Conservation (phyloP, 2,888 invertebrate species). For the Mellilla xanthometata region DNA sequence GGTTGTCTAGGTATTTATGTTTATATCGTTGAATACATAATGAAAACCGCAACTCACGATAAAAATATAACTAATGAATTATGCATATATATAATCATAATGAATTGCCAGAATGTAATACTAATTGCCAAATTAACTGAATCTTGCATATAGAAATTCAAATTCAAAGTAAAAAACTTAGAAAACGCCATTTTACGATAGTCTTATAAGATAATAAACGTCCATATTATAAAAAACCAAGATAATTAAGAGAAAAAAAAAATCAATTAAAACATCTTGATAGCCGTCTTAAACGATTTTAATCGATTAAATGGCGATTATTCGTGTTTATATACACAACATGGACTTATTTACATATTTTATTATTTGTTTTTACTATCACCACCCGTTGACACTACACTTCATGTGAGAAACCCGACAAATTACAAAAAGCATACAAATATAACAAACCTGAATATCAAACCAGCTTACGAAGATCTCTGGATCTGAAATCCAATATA, state of each 20-base stretch:
- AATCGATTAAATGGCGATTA: constrained; percentile 27
- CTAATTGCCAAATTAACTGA: constrained; percentile 13
- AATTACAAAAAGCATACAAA: constrained; percentile 47
- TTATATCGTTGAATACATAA: too few relatives aligned
- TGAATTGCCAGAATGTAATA: constrained; percentile 5
- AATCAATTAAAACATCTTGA: constrained; percentile 28
- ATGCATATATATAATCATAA: neutral
- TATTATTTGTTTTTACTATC: constrained; percentile 23
- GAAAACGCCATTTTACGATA: constrained; percentile 13
- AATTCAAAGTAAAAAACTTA: constrained; percentile 9
- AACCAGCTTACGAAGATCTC: constrained; percentile 28
- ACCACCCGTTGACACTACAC: constrained; percentile 40
- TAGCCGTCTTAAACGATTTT: constrained; percentile 28
- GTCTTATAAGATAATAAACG: constrained; percentile 21
- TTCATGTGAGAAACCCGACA: constrained; percentile 57
- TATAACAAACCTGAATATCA: constrained; percentile 35
- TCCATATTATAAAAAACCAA: constrained; percentile 10
- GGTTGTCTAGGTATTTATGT: too few relatives aligned
- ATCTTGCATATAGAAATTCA: constrained; percentile 7
- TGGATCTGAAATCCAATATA: neutral
- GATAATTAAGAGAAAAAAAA: constrained; percentile 29
- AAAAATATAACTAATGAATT: neutral
- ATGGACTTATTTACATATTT: constrained; percentile 26
- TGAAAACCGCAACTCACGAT: too few relatives aligned
- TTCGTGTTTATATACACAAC: constrained; percentile 25